phyloP scores from a whole-genome alignment of 2,113 vertebrate species.

The Hypocryptadius cinnamomeus region DNA sequence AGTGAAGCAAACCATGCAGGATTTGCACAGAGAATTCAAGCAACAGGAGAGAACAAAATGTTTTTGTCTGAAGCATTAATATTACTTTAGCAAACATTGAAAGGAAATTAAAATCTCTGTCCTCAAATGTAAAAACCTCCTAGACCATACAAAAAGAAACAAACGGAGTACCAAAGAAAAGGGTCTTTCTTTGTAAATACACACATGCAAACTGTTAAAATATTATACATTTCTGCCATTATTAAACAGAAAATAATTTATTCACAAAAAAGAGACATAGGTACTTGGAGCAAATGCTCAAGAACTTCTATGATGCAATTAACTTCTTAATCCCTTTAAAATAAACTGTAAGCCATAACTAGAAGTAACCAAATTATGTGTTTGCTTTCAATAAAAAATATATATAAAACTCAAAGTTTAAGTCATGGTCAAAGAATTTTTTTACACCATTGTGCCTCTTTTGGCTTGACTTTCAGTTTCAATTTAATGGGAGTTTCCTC shows the following conservation, averaged over 20 bases:
- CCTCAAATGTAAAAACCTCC: neutral
- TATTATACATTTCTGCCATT: neutral
- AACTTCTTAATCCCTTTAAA: neutral
- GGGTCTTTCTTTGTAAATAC: neutral
- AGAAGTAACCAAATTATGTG: neutral
- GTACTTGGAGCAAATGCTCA: neutral
- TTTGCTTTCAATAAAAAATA: neutral
- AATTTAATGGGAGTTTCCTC: neutral
- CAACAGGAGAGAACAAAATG: neutral
- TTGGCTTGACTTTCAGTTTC: neutral
- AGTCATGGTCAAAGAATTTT: neutral
- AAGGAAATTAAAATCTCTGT: neutral
- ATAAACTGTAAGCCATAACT: neutral
- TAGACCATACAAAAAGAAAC: neutral
- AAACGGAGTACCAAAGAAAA: neutral
- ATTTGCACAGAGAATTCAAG: neutral
- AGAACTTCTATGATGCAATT: neutral
- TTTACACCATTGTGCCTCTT: neutral
- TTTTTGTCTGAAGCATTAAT: neutral
- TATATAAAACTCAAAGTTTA: neutral
- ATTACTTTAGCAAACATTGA: neutral
- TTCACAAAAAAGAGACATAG: neutral
- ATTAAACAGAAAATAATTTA: neutral
- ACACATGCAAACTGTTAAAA: neutral
- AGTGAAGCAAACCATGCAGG: neutral